Conservation (phyloP, 2,888 invertebrate species). For the Empis livida region DNA sequence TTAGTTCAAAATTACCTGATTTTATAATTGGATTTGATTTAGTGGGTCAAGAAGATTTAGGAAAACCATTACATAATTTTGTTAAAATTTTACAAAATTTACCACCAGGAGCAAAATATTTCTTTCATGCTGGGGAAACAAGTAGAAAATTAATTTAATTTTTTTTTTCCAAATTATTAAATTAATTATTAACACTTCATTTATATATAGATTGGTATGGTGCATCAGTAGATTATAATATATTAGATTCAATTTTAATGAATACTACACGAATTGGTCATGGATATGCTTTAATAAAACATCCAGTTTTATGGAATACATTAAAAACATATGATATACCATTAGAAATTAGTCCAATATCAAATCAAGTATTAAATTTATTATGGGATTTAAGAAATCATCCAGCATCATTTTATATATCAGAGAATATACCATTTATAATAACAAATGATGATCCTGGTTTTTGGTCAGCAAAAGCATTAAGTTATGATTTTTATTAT, state of each 20-base stretch:
- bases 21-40: slow-evolving; percentile 52
- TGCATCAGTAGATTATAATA: slow-evolving; percentile 41
- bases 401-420: slow-evolving; percentile 42
- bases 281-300: slow-evolving; percentile 31
- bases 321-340: too few relatives aligned
- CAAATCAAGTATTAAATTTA: slow-evolving; percentile 38
- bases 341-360: slow-evolving; percentile 32
- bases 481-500: slow-evolving; percentile 54
- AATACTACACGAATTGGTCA: slow-evolving; percentile 34
- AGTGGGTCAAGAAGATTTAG: slow-evolving; percentile 53
- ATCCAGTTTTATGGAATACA: slow-evolving; percentile 31
- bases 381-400: slow-evolving; percentile 51
- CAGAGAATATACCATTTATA: slow-evolving; percentile 45
- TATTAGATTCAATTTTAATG: slow-evolving; percentile 36
- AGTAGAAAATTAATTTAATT: slow-evolving; percentile 19
- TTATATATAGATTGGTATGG: slow-evolving; percentile 41
- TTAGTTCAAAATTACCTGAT: slow-evolving; percentile 32
- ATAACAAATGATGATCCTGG: slow-evolving; percentile 53
- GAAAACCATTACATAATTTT: slow-evolving; percentile 36
- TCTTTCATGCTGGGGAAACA: slow-evolving; percentile 56
- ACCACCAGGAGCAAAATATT: slow-evolving; percentile 37
- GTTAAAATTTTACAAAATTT: slow-evolving; percentile 19
- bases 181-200: background rate
- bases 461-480: slow-evolving; percentile 45
- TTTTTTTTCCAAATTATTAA: background rate